A percentile compares a stretch with the other conserved stretches of the same genome.
Conservation (phyloP, 2,797 vertebrate species). For the Propithecus perrieri region DNA sequence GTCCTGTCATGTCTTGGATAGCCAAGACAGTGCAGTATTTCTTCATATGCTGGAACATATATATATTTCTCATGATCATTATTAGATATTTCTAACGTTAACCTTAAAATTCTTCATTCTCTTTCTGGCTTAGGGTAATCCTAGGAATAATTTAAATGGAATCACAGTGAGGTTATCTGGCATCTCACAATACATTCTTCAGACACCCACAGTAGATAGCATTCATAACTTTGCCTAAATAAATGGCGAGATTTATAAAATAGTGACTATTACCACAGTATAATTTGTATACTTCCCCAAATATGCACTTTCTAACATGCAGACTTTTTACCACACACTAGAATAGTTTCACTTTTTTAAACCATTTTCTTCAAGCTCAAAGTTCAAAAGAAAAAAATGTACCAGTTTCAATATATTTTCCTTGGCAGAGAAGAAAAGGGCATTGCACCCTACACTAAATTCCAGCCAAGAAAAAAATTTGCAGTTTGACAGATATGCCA, state of each 20-base stretch:
- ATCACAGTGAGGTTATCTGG: conserved; percentile 14
- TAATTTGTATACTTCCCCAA: background rate
- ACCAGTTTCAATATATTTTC: conserved; percentile 17
- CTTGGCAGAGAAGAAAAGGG: conserved; percentile 46
- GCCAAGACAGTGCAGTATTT: background rate
- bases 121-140: background rate
- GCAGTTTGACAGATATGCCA: background rate
- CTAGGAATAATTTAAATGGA: conserved; percentile 4
- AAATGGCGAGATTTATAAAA: background rate
- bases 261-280: background rate
- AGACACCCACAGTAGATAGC: conserved; percentile 39
- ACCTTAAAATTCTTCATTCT: background rate
- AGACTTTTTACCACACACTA: background rate
- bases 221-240: conserved; percentile 14
- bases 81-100: background rate
- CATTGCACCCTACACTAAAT: conserved; percentile 43
- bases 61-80: background rate
- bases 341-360: background rate
- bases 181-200: conserved; percentile 46
- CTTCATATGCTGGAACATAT: background rate
- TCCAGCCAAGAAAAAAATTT: conserved; percentile 41
- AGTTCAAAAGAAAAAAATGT: background rate
- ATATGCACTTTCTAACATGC: background rate
- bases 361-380: background rate
- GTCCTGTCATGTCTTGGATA: background rate